Conservation (phyloP, 2,797 vertebrate genomes). For the Parotocinclus haroldoi region DNA sequence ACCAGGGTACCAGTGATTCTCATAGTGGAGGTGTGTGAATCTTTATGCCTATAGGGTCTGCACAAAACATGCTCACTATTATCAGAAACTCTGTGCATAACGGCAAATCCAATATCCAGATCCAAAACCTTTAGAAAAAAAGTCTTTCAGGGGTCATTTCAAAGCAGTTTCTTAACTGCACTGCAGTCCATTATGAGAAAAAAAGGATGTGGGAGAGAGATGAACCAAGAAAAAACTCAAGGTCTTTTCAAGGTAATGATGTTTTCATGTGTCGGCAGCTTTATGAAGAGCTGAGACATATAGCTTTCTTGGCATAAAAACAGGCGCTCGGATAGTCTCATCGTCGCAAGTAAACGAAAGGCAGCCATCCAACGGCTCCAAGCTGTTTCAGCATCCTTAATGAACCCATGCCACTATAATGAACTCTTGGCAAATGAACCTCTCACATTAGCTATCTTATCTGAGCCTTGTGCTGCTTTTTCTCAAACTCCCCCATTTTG, state of each 20-base stretch:
- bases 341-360: constrained; percentile 21
- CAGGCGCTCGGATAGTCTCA: constrained; percentile 12
- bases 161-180: constrained; percentile 31
- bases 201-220: too few species aligned
- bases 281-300: constrained; percentile 18
- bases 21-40: constrained; percentile 25
- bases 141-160: constrained; percentile 32
- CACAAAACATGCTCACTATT: constrained; percentile 11
- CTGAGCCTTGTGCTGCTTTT: constrained; percentile 40
- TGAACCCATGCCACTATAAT: constrained; percentile 37
- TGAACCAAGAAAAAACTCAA: constrained; percentile 12
- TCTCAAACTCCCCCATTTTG: constrained; percentile 39
- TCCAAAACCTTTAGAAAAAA: constrained; percentile 18
- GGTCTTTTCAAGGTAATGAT: constrained; percentile 37
- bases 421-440: constrained; percentile 37
- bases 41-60: background rate
- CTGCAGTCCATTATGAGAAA: background rate
- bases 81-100: constrained; percentile 1
- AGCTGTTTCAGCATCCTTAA: constrained; percentile 38
- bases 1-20: constrained; percentile 9
- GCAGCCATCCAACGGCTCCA: constrained; percentile 29
- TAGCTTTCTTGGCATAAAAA: constrained; percentile 23
- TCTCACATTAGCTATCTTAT: constrained; percentile 45
- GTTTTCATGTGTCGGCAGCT: constrained; percentile 32
- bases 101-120: constrained; percentile 13